Conservation (phyloP, 2,888 invertebrate genomes). For the Stomorhina lunata region DNA sequence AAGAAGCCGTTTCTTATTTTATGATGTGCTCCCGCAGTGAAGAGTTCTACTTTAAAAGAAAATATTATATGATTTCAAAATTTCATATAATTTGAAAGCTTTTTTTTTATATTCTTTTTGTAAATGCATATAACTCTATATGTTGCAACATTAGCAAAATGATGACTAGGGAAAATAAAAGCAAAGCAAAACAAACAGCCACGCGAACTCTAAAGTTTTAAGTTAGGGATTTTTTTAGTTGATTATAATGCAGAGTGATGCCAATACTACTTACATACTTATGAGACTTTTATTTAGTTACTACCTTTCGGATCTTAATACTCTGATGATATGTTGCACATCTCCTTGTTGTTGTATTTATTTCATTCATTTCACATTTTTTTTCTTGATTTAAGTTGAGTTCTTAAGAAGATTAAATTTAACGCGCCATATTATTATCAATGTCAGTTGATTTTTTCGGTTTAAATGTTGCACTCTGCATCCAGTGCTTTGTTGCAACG, state of each 20-base stretch:
- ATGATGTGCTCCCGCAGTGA: conserved; percentile 66
- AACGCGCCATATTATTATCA: conserved; percentile 70
- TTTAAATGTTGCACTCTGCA: conserved; percentile 14
- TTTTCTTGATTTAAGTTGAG: conserved; percentile 58
- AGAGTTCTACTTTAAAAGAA: conserved; percentile 55
- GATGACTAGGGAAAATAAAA: conserved; percentile 28
- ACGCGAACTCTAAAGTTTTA: conserved; percentile 13
- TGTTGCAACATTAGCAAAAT: conserved; percentile 49
- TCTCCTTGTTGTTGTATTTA: conserved; percentile 12
- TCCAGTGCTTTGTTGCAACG: neutral
- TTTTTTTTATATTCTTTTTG: neutral
- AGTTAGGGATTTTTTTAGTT: conserved; percentile 47
- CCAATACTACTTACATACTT: conserved; percentile 45
- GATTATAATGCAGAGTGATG: conserved; percentile 67
- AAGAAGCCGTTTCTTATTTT: conserved; percentile 66
- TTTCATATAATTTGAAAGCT: conserved; percentile 34
- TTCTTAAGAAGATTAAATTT: conserved; percentile 70
- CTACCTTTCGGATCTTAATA: conserved; percentile 49
- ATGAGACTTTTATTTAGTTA: conserved; percentile 26
- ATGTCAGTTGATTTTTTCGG: conserved; percentile 57
- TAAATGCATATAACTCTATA: neutral
- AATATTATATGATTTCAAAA: conserved; percentile 46
- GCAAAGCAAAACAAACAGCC: conserved; percentile 19
- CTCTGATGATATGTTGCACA: conserved; percentile 57
- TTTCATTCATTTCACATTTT: conserved; percentile 2